Evolutionary conservation across 2,888 invertebrate genomes (phyloP).

Genomic region (Cephalotes varians): DNA sequence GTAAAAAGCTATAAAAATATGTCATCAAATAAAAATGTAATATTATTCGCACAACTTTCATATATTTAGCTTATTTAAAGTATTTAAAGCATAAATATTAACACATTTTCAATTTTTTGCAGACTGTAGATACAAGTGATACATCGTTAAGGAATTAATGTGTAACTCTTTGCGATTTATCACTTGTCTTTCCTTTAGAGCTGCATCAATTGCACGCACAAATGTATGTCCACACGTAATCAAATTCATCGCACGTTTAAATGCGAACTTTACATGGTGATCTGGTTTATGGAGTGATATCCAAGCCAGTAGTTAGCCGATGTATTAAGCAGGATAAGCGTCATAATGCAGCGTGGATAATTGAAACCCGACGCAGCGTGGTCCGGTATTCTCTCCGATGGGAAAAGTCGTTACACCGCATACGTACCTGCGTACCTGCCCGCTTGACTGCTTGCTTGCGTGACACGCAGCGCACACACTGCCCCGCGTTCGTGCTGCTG

Average conservation of each 20-base stretch:
- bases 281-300: conserved; percentile 52
- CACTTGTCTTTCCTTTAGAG: neutral
- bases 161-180: neutral
- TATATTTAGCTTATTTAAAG: no score
- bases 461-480: conserved; percentile 38
- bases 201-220: neutral
- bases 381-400: conserved; percentile 40
- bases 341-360: conserved; percentile 54
- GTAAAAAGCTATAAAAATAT: no score
- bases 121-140: no score
- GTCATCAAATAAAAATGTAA: no score
- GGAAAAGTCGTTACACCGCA: conserved; percentile 48
- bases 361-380: conserved; percentile 35
- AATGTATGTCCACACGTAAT: neutral
- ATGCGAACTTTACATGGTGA: conserved; percentile 39
- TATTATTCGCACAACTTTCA: no score
- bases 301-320: conserved; percentile 45
- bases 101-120: no score
- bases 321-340: conserved; percentile 53
- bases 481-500: conserved; percentile 27
- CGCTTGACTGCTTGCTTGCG: conserved; percentile 22
- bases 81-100: no score
- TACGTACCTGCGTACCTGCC: conserved; percentile 35
- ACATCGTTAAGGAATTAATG: neutral
- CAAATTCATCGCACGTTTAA: conserved; percentile 43